A percentile compares a stretch with the other conserved stretches of the same genome.
Evolutionary conservation across 2,113 vertebrate genomes (phyloP).

Genomic region (Capreolus pygargus): DNA sequence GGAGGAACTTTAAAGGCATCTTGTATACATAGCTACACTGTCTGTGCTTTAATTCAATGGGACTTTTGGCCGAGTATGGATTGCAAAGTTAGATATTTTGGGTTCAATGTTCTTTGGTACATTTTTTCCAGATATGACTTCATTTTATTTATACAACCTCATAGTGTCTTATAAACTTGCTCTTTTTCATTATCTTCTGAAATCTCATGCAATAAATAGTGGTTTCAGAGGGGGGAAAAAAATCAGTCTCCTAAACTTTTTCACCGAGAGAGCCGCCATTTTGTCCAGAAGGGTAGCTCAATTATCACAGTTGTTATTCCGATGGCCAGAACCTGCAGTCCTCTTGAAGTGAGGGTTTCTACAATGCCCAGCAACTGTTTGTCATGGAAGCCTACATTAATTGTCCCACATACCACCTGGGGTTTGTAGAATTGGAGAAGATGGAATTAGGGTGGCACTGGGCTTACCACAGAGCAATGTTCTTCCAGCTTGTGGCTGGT

Average conservation of each 20-base stretch:
- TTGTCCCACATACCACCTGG: rapidly evolving
- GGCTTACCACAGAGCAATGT: not conserved
- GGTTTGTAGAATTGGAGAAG: not conserved
- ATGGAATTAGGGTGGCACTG: not conserved
- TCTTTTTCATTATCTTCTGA: not conserved
- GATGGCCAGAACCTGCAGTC: not conserved
- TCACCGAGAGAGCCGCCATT: not conserved
- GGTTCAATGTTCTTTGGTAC: constrained; percentile 38
- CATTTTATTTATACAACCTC: constrained; percentile 37
- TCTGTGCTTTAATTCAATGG: constrained; percentile 40
- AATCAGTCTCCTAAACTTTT: not conserved
- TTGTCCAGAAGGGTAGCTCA: not conserved
- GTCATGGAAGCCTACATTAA: not conserved
- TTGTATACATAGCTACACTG: constrained; percentile 52
- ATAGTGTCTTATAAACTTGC: constrained; percentile 41
- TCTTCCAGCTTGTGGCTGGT: not conserved
- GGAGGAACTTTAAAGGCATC: constrained; percentile 64
- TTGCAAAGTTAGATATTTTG: not conserved
- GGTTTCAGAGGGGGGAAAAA: not conserved
- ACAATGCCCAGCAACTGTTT: not conserved
- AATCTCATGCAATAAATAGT: constrained; percentile 13
- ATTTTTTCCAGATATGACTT: constrained; percentile 57
- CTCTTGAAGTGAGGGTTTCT: not conserved
- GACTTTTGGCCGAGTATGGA: not conserved
- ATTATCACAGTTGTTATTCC: not conserved